Percentiles rank a stretch among this genome's conserved stretches.
Conservation (phyloP, 1,140 invertebrate species). For the Paracyclopina nana region DNA sequence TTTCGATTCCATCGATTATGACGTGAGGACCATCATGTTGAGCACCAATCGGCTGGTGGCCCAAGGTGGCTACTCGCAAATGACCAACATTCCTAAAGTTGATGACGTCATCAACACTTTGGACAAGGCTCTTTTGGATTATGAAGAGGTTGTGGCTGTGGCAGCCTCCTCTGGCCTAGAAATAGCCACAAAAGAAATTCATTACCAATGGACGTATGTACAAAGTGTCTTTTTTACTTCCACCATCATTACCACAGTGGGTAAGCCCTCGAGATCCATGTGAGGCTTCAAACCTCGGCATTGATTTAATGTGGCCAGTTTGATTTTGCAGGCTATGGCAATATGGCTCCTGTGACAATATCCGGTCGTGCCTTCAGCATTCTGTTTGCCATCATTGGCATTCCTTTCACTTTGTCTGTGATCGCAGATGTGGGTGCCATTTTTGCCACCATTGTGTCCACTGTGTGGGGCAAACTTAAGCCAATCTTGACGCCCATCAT, state of each 20-base stretch:
- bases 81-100: background rate
- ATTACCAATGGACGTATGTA: constrained; percentile 10
- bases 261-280: background rate
- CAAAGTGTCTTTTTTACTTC: constrained; percentile 9
- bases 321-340: constrained; percentile 63
- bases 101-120: background rate
- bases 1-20: too few relatives aligned
- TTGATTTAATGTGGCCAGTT: background rate
- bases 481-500: too few relatives aligned
- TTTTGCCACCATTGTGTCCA: constrained; percentile 41
- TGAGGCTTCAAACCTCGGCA: too few relatives aligned
- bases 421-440: constrained; percentile 75
- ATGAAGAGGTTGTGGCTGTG: constrained; percentile 5
- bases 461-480: constrained; percentile 2
- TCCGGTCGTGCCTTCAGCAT: constrained; percentile 73
- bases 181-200: background rate
- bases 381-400: constrained; percentile 71
- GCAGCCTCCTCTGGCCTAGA: background rate
- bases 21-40: too few relatives aligned
- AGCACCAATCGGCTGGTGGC: too few relatives aligned
- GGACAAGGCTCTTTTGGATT: constrained; percentile 1
- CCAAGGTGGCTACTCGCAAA: constrained; percentile 1
- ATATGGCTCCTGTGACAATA: constrained; percentile 71
- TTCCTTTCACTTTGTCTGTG: constrained; percentile 75
- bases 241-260: constrained; percentile 11